Evolutionary conservation across 2,113 vertebrate genomes (phyloP).

Genomic region (Plecotus auritus): DNA sequence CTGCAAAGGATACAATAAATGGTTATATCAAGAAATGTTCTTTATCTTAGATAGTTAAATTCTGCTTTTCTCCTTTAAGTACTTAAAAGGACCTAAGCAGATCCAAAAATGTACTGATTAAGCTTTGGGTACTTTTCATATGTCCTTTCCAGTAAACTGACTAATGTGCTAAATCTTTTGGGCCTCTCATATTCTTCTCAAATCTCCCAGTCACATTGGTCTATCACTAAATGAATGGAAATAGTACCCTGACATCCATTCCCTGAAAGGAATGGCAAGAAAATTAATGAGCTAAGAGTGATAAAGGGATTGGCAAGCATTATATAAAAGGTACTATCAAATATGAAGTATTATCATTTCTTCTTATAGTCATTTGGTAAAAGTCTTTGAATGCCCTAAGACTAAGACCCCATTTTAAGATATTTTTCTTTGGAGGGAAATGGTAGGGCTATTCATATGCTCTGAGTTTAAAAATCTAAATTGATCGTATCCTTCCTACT

Average conservation of each 20-base stretch:
- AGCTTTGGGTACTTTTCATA: neutral
- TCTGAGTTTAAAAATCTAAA: conserved; percentile 53
- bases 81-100: conserved; percentile 6
- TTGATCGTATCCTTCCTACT: conserved; percentile 53
- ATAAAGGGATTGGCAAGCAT: neutral
- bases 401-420: conserved; percentile 30
- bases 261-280: conserved; percentile 25
- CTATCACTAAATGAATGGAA: conserved; percentile 25
- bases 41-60: conserved; percentile 41
- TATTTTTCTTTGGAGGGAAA: conserved; percentile 34
- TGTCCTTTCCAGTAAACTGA: conserved; percentile 9
- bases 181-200: neutral
- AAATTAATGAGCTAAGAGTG: conserved; percentile 41
- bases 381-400: neutral
- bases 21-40: neutral
- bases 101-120: neutral
- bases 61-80: conserved; percentile 9
- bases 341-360: conserved; percentile 24
- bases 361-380: conserved; percentile 7
- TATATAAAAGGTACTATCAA: conserved; percentile 15
- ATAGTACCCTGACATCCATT: neutral
- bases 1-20: conserved; percentile 12
- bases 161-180: neutral
- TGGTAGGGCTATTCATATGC: neutral
- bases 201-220: neutral